Percentiles rank a stretch among this genome's conserved stretches.
phyloP scores from a whole-genome alignment of 2,113 vertebrate genomes.

The Indicator maculatus region DNA sequence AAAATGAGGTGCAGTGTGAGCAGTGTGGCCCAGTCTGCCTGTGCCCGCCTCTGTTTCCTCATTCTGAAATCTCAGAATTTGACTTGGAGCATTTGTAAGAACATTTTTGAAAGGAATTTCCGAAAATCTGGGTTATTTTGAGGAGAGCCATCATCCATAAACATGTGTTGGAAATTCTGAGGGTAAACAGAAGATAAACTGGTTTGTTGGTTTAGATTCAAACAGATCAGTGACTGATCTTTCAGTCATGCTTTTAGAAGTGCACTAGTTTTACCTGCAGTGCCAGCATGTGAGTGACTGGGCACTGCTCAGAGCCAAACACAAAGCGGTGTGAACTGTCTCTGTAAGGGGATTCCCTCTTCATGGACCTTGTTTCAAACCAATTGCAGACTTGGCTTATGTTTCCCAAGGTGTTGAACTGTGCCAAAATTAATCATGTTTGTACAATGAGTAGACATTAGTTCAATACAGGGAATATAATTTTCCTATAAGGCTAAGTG shows the following conservation, averaged over 20 bases:
- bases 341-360: not conserved
- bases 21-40: not conserved
- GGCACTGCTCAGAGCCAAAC: not conserved
- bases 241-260: not conserved
- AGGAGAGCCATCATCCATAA: not conserved
- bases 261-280: not conserved
- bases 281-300: not conserved
- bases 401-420: not conserved
- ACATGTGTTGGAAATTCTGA: not conserved
- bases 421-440: not conserved
- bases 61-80: not conserved
- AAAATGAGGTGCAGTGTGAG: not conserved
- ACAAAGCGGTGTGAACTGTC: not conserved
- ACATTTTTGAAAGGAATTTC: constrained; percentile 25
- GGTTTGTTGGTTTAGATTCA: not conserved
- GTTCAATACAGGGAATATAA: not conserved
- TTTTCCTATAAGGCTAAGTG: not conserved
- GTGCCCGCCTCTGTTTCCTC: not conserved
- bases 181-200: not conserved
- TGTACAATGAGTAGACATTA: not conserved
- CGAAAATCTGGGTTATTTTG: constrained; percentile 34
- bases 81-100: not conserved
- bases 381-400: not conserved
- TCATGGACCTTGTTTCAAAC: not conserved
- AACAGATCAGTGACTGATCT: not conserved